Evolutionary conservation across 2,113 vertebrate species (phyloP).

Genomic region (Phrynosoma blainvillii): DNA sequence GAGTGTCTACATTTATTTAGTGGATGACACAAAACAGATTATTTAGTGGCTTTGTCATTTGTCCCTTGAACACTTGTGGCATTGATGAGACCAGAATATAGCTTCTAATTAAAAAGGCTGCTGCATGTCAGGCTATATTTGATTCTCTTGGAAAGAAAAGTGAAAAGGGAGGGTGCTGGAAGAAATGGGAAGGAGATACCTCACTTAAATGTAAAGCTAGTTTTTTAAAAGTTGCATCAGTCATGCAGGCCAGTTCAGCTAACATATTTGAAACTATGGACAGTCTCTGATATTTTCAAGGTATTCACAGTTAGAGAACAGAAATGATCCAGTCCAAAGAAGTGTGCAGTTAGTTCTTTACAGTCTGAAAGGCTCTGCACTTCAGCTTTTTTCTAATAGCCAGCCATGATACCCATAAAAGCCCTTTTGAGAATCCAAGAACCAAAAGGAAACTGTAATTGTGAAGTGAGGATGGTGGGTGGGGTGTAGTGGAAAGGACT

Average conservation of each 20-base stretch:
- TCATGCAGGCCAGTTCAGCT: background rate
- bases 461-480: too few relatives aligned
- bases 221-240: background rate
- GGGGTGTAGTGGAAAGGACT: too few relatives aligned
- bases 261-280: background rate
- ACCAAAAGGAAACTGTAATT: background rate
- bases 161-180: too few relatives aligned
- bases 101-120: background rate
- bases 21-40: background rate
- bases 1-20: slow-evolving; percentile 7
- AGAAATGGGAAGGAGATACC: too few relatives aligned
- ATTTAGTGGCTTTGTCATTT: slow-evolving; percentile 1
- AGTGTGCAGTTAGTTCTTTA: background rate
- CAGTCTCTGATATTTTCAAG: background rate
- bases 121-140: background rate
- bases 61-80: background rate
- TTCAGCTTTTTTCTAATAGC: too few relatives aligned
- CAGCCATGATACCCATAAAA: background rate
- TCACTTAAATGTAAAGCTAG: background rate
- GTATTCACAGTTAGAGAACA: background rate
- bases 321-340: background rate
- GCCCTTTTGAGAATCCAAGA: background rate
- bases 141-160: slow-evolving; percentile 13
- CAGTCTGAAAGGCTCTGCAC: background rate
- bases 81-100: background rate